Conservation (phyloP, 2,113 vertebrate genomes). For the Oryzias curvinotus region DNA sequence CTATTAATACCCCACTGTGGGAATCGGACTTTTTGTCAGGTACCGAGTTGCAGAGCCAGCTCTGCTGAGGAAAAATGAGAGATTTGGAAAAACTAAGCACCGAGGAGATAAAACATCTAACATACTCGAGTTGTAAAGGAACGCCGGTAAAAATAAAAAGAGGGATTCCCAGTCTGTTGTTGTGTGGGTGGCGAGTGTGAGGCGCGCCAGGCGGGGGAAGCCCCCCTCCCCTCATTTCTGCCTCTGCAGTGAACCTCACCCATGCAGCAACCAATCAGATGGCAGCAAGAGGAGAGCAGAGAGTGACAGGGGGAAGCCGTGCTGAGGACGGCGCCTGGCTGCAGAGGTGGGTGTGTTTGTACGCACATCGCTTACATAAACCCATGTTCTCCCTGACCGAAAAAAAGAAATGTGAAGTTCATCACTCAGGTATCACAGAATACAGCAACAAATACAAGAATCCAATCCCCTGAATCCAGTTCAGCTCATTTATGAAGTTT, state of each 20-base stretch:
- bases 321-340: slow-evolving; percentile 38
- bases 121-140: slow-evolving; percentile 21
- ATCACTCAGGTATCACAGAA: too few species aligned
- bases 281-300: slow-evolving; percentile 30
- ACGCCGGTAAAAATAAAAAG: slow-evolving; percentile 12
- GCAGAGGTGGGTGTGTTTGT: slow-evolving; percentile 46
- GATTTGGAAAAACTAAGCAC: background rate
- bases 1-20: slow-evolving; percentile 65
- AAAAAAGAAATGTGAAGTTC: too few species aligned
- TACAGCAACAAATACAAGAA: too few species aligned
- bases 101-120: slow-evolving; percentile 3
- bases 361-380: slow-evolving; percentile 9
- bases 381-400: background rate
- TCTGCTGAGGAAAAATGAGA: slow-evolving; percentile 41
- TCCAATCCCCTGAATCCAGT: too few species aligned
- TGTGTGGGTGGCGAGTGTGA: slow-evolving; percentile 20
- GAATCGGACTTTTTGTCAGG: slow-evolving; percentile 38
- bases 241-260: slow-evolving; percentile 77
- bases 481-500: too few species aligned
- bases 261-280: slow-evolving; percentile 68
- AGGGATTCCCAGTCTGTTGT: slow-evolving; percentile 59
- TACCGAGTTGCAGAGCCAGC: slow-evolving; percentile 1
- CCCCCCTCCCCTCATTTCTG: slow-evolving; percentile 40
- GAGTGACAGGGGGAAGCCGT: slow-evolving; percentile 49
- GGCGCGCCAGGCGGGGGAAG: slow-evolving; percentile 47